Evolutionary conservation across 1,140 invertebrate genomes (phyloP), one percentile per base, ranked within the genome.

Genomic region (Subanguina moxae): DNA sequence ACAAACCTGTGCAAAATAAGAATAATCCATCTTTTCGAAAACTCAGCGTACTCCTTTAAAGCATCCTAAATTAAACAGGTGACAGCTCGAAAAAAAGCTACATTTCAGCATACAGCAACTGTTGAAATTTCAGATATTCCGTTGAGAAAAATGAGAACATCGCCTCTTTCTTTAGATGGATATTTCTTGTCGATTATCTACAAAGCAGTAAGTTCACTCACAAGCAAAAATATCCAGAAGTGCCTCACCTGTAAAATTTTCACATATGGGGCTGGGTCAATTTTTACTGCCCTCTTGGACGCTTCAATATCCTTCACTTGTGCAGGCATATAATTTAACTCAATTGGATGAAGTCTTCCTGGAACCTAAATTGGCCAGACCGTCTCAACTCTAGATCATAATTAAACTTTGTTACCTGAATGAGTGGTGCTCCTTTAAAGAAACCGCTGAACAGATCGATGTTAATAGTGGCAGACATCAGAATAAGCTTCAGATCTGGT

Each of bases 391-490:
- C 27, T 63, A 58, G n/a, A n/a, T n/a, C n/a, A 15, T 15, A 13
- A 64, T 19, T n/a, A n/a, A n/a, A n/a, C n/a, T n/a, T n/a, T n/a
- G 17, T 52, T 83, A 89, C 89, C 85, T 93, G 87, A 75, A 95
- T 89, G 57, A 94, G 87, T 73, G 88, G 87, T 45, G 90, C 90
- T 52, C 89, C 86, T 68, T 89, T 86, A 85, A 97, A 98, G 84
- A 94, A 98, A 70, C 88, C 85, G 70, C 88, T 87, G 84, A 97
- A 98, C 0, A 97, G 85, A 72, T 93, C 86, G 48, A 97, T 90
- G 84, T 98, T 98, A 46, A 98, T 97, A 1, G 95, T 98, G 15
- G 95, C 95, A 7, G 93, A 97, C 95, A 99, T 99, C 0, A 99
- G 87, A 19, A 98, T 89, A 7, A 99, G 84, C 84, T 95, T 95